These are phyloP conservation scores for Phalacrocorax carbo DNA, from an alignment of 2,113 vertebrate genomes.

Conservation along the genomic window DNA sequence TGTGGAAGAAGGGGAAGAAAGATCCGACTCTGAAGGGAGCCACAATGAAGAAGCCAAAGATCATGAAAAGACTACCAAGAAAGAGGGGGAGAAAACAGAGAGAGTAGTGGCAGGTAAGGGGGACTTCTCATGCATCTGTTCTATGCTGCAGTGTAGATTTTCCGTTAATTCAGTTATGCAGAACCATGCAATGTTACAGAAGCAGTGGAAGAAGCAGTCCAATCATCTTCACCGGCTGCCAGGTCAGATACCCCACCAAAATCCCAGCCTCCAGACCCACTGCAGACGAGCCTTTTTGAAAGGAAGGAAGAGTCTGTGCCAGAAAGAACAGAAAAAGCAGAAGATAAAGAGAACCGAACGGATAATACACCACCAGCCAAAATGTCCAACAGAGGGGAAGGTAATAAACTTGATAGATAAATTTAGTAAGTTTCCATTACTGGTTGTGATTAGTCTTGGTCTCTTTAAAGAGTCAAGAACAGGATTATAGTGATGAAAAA, in stretches of 20 bases:
- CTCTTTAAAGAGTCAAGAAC: neutral
- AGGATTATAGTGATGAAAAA: neutral
- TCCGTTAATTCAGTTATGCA: neutral
- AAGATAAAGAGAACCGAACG: slow-evolving; percentile 65
- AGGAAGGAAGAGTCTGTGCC: slow-evolving; percentile 69
- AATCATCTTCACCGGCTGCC: slow-evolving; percentile 60
- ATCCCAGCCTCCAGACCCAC: slow-evolving; percentile 64
- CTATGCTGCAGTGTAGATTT: neutral
- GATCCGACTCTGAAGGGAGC: slow-evolving; percentile 85
- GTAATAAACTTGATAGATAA: slow-evolving; percentile 46
- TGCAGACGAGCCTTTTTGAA: slow-evolving; percentile 62
- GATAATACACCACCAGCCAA: slow-evolving; percentile 64
- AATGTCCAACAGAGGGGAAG: slow-evolving; percentile 71
- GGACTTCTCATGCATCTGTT: neutral
- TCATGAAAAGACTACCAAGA: slow-evolving; percentile 74
- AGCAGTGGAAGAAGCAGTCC: slow-evolving; percentile 67
- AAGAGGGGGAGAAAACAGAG: slow-evolving; percentile 76
- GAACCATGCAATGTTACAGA: slow-evolving; percentile 67
- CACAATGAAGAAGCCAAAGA: slow-evolving; percentile 91
- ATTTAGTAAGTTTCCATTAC: neutral
- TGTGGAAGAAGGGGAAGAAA: slow-evolving; percentile 88
- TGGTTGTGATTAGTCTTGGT: neutral
- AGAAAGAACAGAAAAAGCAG: slow-evolving; percentile 70
- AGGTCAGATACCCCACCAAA: slow-evolving; percentile 72
- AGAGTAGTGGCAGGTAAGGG: slow-evolving; percentile 59